Evolutionary conservation across 2,797 vertebrate species (phyloP), one percentile per base, ranked within the genome.

Genomic region (Sphenodon punctatus): DNA sequence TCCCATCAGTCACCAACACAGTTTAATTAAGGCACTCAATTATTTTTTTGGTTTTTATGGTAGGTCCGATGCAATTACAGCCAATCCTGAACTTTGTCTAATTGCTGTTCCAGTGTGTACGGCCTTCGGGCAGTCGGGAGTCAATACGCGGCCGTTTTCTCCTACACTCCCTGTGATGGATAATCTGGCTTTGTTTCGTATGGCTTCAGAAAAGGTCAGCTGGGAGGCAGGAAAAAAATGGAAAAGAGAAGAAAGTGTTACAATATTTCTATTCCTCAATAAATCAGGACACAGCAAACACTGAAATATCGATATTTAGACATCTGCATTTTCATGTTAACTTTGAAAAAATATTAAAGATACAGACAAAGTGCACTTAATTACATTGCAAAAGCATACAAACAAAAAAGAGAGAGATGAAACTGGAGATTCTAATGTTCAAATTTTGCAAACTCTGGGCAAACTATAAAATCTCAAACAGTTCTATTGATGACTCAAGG

Each of bases 31-130:
- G 99, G 99, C 99, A 99, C 99, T 96, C 97, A 86, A 97, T 97
- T 97, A 95, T 96, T 97, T 96, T 96, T 99, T 99, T 98, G 98
- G 98, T 99, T 98, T 98, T 98, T 97, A 99, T 97, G 98, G 98
- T 97, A 99, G 97, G 97, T 98, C 97, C 69, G 98, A 98, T 96
- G 98, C 98, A 96, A 99, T 97, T 96, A 98, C 97, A 95, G 98
- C 97, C 96, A 98, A 97, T 96, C 98, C 97, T 87, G 97, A 97
- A 96, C 97, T 98, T 95, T 98, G 98, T 96, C 97, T 97, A 94
- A 98, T 96, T 93, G 98, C 96, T 95, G 97, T 94, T 96, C 97
- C 97, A 76, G 97, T 93, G 94, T 98, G 98, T 89, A 98, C 92
- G 32, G 98, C 97, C 97, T 98, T 99, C 64, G 98, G 98, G 96